These are phyloP conservation scores for Tipula vernalis DNA, from an alignment of 2,888 invertebrate species.

Conservation along the genomic window DNA sequence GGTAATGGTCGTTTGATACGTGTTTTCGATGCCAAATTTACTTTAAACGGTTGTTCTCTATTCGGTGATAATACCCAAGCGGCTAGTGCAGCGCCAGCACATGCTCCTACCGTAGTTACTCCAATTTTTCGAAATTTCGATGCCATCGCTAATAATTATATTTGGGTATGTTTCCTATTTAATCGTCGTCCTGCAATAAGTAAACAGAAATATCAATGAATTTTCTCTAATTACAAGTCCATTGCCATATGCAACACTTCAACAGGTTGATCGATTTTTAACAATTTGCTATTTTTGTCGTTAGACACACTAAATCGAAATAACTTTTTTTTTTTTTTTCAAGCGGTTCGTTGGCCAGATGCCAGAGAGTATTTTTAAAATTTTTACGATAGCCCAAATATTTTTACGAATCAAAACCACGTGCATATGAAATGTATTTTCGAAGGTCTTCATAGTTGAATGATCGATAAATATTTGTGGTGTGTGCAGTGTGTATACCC, in stretches of 20 bases:
- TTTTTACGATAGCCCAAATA: neutral
- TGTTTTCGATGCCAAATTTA: conserved; percentile 26
- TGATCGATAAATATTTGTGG: neutral
- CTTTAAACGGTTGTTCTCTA: conserved; percentile 26
- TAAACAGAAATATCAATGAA: neutral
- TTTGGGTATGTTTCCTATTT: neutral
- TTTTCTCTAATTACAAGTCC: neutral
- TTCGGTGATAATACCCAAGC: conserved; percentile 27
- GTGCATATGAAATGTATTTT: neutral
- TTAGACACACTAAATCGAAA: neutral
- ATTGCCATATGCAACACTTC: neutral
- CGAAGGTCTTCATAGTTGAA: neutral
- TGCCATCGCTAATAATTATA: conserved; percentile 23
- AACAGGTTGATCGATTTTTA: neutral
- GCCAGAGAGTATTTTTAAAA: neutral
- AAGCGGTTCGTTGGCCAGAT: neutral
- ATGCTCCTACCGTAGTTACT: conserved; percentile 32
- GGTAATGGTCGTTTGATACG: conserved; percentile 61
- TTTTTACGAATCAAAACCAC: neutral
- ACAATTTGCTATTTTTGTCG: neutral
- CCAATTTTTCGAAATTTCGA: conserved; percentile 33
- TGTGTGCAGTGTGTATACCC: neutral
- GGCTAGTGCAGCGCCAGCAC: conserved; percentile 30
- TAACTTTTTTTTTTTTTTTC: neutral
- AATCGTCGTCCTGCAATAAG: neutral